Conservation (phyloP, 1,140 invertebrate species). For the Drosophila jambulina region DNA sequence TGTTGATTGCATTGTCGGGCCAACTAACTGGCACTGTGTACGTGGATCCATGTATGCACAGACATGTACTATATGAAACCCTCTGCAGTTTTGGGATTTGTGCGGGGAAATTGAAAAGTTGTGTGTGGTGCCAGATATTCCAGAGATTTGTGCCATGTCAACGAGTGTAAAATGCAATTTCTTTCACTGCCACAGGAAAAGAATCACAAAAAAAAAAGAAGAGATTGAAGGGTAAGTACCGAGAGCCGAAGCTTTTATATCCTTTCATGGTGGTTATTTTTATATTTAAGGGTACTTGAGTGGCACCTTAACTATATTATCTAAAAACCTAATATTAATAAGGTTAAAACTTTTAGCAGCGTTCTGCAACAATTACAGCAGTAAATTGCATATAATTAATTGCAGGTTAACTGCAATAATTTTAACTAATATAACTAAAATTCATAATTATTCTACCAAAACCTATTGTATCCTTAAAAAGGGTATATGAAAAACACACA, state of each 20-base stretch:
- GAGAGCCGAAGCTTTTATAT: neutral
- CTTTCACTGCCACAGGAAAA: slow-evolving; percentile 48
- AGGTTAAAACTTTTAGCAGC: too few species aligned
- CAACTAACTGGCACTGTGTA: slow-evolving; percentile 60
- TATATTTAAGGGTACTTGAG: neutral
- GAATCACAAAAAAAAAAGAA: neutral
- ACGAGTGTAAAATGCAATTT: slow-evolving; percentile 68
- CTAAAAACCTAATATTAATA: neutral
- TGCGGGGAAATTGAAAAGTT: slow-evolving; percentile 75
- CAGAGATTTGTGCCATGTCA: slow-evolving; percentile 57
- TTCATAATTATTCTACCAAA: neutral
- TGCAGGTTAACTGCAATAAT: too few species aligned
- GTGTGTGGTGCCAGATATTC: slow-evolving; percentile 34
- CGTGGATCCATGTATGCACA: neutral
- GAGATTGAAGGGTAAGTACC: slow-evolving; percentile 2
- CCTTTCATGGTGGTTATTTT: too few species aligned
- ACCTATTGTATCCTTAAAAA: neutral
- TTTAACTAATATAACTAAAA: too few species aligned
- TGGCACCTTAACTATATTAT: too few species aligned
- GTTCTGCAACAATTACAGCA: neutral
- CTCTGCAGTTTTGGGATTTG: slow-evolving; percentile 28
- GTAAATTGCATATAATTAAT: neutral
- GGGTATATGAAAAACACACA: slow-evolving; percentile 10
- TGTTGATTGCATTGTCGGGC: slow-evolving; percentile 79
- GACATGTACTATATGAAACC: neutral